Conservation (phyloP, 2,888 invertebrate species). For the Tachystola acroxantha region DNA sequence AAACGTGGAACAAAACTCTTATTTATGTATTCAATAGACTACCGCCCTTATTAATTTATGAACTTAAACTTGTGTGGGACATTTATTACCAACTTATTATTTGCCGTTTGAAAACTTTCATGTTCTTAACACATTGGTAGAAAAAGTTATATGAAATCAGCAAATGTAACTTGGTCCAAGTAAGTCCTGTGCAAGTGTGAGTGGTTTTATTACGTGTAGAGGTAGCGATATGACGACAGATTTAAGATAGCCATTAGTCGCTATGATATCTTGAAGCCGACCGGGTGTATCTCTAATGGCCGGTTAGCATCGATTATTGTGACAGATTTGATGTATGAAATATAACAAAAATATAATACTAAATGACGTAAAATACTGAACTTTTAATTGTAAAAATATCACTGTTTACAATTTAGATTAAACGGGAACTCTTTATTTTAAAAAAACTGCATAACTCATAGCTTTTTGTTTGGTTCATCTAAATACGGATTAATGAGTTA, state of each 20-base stretch:
- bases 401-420: too few species aligned
- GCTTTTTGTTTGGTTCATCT: too few species aligned
- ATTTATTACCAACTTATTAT: constrained; percentile 1
- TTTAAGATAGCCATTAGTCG: constrained; percentile 11
- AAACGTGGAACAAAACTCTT: constrained; percentile 11
- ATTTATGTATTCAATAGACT: constrained; percentile 10
- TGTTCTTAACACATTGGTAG: background rate
- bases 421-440: too few species aligned
- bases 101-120: background rate
- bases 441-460: too few species aligned
- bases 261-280: constrained; percentile 3
- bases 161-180: constrained; percentile 1
- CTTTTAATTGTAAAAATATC: too few species aligned
- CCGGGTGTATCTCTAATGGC: constrained; percentile 5
- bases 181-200: background rate
- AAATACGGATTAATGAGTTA: too few species aligned
- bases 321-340: constrained; percentile 9
- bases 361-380: too few species aligned
- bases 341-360: too few species aligned
- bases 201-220: constrained; percentile 8
- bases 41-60: constrained; percentile 12
- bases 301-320: constrained; percentile 8
- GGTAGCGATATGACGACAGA: constrained; percentile 10
- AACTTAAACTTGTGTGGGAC: constrained; percentile 5
- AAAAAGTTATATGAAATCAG: background rate